phyloP scores from a whole-genome alignment of 2,797 vertebrate genomes.

The Podarcis lilfordi region DNA sequence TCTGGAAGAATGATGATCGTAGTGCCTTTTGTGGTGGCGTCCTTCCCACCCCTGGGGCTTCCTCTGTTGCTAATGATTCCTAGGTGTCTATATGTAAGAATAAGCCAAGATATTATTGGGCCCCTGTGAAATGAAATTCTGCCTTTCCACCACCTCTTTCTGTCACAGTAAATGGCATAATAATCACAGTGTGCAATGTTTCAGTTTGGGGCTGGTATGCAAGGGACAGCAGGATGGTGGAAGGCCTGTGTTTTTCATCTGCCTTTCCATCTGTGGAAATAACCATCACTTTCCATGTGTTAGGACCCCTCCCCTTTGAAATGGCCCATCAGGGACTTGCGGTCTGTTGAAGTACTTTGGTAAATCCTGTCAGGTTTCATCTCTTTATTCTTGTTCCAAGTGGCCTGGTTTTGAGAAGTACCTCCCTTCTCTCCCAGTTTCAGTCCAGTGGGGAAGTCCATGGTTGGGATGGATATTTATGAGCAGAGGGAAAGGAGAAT shows the following conservation, averaged over 20 bases:
- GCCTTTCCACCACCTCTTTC: slow-evolving; percentile 16
- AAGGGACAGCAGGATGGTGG: background rate
- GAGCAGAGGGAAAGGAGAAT: background rate
- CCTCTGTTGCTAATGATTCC: slow-evolving; percentile 28
- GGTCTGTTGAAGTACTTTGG: slow-evolving; percentile 17
- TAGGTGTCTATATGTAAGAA: slow-evolving; percentile 45
- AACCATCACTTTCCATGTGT: slow-evolving; percentile 19
- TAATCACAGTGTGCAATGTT: slow-evolving; percentile 26
- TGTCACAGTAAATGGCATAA: slow-evolving; percentile 44
- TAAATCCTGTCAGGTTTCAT: slow-evolving; percentile 16
- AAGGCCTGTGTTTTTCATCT: slow-evolving; percentile 34
- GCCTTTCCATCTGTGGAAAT: slow-evolving; percentile 30
- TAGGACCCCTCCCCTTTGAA: background rate
- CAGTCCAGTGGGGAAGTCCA: background rate
- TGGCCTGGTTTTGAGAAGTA: slow-evolving; percentile 26
- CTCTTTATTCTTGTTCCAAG: slow-evolving; percentile 39
- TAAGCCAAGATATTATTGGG: slow-evolving; percentile 57
- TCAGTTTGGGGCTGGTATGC: background rate
- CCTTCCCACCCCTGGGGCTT: accelerated
- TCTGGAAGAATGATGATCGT: background rate
- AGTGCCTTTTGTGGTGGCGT: slow-evolving; percentile 52
- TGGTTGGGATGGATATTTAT: background rate
- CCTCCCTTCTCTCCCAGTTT: background rate
- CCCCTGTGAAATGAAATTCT: slow-evolving; percentile 48
- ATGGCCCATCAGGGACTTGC: background rate